A percentile compares a stretch with the other conserved stretches of the same genome.
Conservation (phyloP, 2,113 vertebrate genomes). For the Dromas ardeola region DNA sequence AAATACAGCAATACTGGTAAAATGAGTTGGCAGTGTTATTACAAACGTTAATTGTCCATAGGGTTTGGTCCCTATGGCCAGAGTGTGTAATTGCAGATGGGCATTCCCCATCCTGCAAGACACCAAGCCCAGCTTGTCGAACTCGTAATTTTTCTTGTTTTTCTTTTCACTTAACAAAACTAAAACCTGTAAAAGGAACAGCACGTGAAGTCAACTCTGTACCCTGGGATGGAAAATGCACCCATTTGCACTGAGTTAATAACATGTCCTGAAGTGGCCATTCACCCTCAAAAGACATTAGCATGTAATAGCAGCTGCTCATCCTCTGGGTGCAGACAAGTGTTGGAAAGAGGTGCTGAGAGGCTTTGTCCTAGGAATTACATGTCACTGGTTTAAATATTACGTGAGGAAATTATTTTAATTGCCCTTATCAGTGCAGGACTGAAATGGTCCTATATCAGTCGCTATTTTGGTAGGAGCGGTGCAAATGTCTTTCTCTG, state of each 20-base stretch:
- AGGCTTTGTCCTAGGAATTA: constrained; percentile 30
- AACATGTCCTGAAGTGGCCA: not conserved
- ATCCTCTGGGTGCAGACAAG: not conserved
- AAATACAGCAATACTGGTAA: not conserved
- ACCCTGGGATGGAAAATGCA: not conserved
- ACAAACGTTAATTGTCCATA: not conserved
- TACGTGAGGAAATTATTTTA: constrained; percentile 36
- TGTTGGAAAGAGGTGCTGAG: constrained; percentile 2
- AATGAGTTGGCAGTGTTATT: not conserved
- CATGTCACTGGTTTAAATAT: not conserved
- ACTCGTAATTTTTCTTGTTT: not conserved
- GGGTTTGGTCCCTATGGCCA: not conserved
- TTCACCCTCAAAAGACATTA: constrained; percentile 24
- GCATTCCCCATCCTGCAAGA: not conserved
- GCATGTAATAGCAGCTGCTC: constrained; percentile 39
- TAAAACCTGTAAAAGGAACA: not conserved
- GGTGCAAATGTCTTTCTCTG: not conserved
- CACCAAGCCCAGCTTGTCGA: not conserved
- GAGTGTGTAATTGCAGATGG: not conserved
- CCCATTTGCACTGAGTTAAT: not conserved
- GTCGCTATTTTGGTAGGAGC: not conserved
- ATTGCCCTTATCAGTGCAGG: not conserved
- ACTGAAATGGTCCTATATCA: not conserved
- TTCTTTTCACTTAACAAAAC: not conserved
- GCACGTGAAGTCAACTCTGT: not conserved